A percentile compares a stretch with the other conserved stretches of the same genome.
Conservation (phyloP, 2,888 invertebrate species). For the Sympetrum striolatum region DNA sequence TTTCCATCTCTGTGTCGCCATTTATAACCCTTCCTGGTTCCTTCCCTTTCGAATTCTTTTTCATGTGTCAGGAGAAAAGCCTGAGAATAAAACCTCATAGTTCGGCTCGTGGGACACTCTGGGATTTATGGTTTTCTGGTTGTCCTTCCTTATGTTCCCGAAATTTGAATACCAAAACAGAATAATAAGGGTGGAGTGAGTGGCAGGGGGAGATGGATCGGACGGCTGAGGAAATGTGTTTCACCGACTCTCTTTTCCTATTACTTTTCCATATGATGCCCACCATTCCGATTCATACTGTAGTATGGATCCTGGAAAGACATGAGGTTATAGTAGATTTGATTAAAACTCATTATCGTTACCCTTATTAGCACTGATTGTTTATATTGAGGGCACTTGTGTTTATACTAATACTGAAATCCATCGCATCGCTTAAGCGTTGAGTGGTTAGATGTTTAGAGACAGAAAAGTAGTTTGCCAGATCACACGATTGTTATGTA, state of each 20-base stretch:
- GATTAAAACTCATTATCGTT: too few relatives aligned
- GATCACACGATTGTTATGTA: too few relatives aligned
- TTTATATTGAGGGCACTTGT: too few relatives aligned
- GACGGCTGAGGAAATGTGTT: not conserved
- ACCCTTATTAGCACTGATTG: too few relatives aligned
- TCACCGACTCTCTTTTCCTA: too few relatives aligned
- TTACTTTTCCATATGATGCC: too few relatives aligned
- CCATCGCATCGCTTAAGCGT: too few relatives aligned
- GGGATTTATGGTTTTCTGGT: slow-evolving; percentile 40
- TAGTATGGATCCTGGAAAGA: not conserved
- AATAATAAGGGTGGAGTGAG: not conserved
- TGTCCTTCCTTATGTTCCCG: slow-evolving; percentile 31
- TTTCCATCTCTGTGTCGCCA: not conserved
- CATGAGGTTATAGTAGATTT: not conserved
- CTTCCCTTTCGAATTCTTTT: not conserved
- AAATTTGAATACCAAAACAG: slow-evolving; percentile 43
- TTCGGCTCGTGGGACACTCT: slow-evolving; percentile 39
- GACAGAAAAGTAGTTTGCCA: too few relatives aligned
- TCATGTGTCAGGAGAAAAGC: not conserved
- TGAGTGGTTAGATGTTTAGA: too few relatives aligned
- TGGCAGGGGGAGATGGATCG: not conserved
- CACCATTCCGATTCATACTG: too few relatives aligned
- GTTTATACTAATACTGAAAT: too few relatives aligned
- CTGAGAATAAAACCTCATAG: slow-evolving; percentile 35
- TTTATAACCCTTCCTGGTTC: not conserved